These are phyloP conservation scores for Clarias platycephalus DNA, from an alignment of 2,797 vertebrate species.

Conservation along the genomic window DNA sequence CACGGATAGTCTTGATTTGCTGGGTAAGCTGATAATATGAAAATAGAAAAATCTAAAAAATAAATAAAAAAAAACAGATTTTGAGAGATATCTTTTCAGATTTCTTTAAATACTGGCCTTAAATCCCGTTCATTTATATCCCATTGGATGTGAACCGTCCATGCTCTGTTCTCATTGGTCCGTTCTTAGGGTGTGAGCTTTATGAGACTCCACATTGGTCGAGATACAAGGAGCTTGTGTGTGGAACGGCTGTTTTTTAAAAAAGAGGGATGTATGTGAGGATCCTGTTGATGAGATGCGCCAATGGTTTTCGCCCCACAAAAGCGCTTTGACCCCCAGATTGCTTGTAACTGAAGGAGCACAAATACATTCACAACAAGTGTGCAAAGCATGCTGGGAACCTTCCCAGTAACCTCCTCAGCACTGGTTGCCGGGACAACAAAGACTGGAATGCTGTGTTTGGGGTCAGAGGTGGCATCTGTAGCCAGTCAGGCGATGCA, in stretches of 20 bases:
- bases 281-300: slow-evolving; percentile 54
- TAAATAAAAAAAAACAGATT: background rate
- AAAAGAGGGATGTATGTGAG: slow-evolving; percentile 48
- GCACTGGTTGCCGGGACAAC: slow-evolving; percentile 50
- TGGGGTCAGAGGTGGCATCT: slow-evolving; percentile 62
- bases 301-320: slow-evolving; percentile 50
- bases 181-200: slow-evolving; percentile 47
- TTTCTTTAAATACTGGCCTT: background rate
- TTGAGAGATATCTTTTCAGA: background rate
- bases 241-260: slow-evolving; percentile 26
- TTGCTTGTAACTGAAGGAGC: slow-evolving; percentile 42
- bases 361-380: slow-evolving; percentile 28
- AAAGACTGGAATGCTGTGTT: slow-evolving; percentile 55
- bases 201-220: slow-evolving; percentile 40
- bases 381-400: slow-evolving; percentile 48
- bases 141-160: slow-evolving; percentile 27
- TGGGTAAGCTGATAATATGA: slow-evolving; percentile 70
- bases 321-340: slow-evolving; percentile 53
- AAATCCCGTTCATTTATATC: slow-evolving; percentile 32
- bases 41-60: too few relatives aligned
- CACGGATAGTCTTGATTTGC: slow-evolving; percentile 71
- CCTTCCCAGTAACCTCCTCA: slow-evolving; percentile 45
- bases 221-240: slow-evolving; percentile 8
- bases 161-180: slow-evolving; percentile 32
- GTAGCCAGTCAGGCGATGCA: slow-evolving; percentile 55